Base-by-base conservation (phyloP, 2,888 invertebrate species). In the Chloroclystis v-ata region DNA sequence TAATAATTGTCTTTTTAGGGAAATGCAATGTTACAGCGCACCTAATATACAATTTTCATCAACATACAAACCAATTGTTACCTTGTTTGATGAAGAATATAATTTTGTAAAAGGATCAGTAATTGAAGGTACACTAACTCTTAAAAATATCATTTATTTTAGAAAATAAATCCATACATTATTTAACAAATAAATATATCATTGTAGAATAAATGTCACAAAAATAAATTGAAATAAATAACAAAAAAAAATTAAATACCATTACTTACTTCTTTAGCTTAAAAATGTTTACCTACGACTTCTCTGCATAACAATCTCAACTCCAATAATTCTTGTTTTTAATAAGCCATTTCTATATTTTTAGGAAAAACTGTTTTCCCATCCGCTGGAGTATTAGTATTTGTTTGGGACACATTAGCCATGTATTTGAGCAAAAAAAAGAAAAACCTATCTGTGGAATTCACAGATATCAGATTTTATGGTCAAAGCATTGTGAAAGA, bases 371-470 rank as follows among this genome's bases (percentile, higher is more conserved):
- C 89, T 32, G 66, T 93, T 8, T 92, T 92, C 56, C 97, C 97
- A 0, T 95, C 94, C 10, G 93, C 95, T 1, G 93, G 92, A 20
- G 92, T 93, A 52, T 76, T 97, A 59, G 75, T 89, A 13, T 78
- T 91, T 3, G 92, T 91, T 1, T 95, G 94, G 94, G 92, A 93
- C 62, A 92, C 92, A 0, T 66, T 93, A 6, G 91, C 91, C 0
- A 84, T 91, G 69, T 82, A 90, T 65, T 16, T 66, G 11, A 90
- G 89, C 1, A 80, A 86, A 16, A 67, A 89, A 2, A 90, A n/a
- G n/a, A n/a, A 91, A 51, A 87, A 92, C 54, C 68, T 94, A 16
- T 89, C 94, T 0, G 92, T 97, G 1, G 89, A 92, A 9, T 95
- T 79, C 52, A 93, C 50, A 75, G 93, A 68, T 80, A 92, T 73